These are phyloP conservation scores for Synanthedon andrenaeformis DNA, from an alignment of 2,888 invertebrate genomes.

Conservation along the genomic window DNA sequence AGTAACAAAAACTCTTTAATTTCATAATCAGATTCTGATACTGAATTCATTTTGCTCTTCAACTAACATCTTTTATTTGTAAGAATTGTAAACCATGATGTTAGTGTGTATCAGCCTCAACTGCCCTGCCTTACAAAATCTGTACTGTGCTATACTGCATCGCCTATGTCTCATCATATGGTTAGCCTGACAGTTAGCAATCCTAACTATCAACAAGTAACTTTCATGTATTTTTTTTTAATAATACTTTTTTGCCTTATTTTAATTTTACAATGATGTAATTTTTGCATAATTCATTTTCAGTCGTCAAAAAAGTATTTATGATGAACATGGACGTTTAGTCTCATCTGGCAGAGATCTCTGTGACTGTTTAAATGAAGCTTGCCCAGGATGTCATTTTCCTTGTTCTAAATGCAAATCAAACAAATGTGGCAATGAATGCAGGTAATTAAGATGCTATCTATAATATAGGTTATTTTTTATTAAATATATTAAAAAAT, in stretches of 20 bases:
- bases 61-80: no score
- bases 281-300: no score
- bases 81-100: no score
- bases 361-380: conserved; percentile 85
- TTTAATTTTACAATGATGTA: no score
- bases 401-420: conserved; percentile 81
- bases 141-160: neutral
- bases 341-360: conserved; percentile 75
- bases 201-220: no score
- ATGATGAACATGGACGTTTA: conserved; percentile 79
- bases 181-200: neutral
- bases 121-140: neutral
- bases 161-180: neutral
- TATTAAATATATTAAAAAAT: neutral
- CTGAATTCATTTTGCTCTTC: no score
- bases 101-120: neutral
- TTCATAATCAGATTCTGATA: no score
- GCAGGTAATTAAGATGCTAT: conserved; percentile 61
- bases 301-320: conserved; percentile 70
- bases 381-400: conserved; percentile 88
- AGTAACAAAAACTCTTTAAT: no score
- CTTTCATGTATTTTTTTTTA: no score
- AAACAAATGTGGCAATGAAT: conserved; percentile 83
- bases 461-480: neutral
- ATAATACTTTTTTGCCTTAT: no score